A percentile compares a stretch with the other conserved stretches of the same genome.
Evolutionary conservation across 1,140 invertebrate genomes (phyloP).

Genomic region (Dryas iulia): DNA sequence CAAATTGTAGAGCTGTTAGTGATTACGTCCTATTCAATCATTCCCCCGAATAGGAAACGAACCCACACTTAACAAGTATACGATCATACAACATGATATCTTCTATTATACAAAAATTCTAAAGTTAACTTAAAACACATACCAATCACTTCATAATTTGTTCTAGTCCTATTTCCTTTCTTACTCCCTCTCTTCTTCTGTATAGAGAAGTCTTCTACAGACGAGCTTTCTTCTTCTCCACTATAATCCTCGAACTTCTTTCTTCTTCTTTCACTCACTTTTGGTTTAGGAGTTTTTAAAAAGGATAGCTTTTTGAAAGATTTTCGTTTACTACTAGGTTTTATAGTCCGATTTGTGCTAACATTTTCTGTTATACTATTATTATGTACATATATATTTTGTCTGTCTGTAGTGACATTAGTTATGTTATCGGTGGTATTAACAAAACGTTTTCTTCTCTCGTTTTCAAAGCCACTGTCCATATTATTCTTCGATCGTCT

Average conservation of each 20-base stretch:
- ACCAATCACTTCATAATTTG: not conserved
- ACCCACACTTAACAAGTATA: too few relatives aligned
- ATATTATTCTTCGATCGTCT: conserved; percentile 15
- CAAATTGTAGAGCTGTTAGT: too few relatives aligned
- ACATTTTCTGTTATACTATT: not conserved
- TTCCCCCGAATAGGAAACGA: too few relatives aligned
- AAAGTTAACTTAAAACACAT: too few relatives aligned
- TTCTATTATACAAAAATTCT: too few relatives aligned
- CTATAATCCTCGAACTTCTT: not conserved
- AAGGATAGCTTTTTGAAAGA: not conserved
- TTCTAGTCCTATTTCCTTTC: not conserved
- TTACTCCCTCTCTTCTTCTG: not conserved
- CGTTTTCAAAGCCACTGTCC: not conserved
- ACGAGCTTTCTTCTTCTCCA: not conserved
- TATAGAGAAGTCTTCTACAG: not conserved
- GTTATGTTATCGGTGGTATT: conserved; percentile 43
- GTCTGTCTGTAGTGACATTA: not conserved
- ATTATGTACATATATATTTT: not conserved
- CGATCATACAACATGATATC: too few relatives aligned
- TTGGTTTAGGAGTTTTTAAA: not conserved
- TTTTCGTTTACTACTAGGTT: not conserved
- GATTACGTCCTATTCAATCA: too few relatives aligned
- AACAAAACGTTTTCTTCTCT: conserved; percentile 37
- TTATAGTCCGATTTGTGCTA: not conserved
- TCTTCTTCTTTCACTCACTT: not conserved